Evolutionary conservation across 2,888 invertebrate species (phyloP).

Genomic region (Platypus cylindrus): DNA sequence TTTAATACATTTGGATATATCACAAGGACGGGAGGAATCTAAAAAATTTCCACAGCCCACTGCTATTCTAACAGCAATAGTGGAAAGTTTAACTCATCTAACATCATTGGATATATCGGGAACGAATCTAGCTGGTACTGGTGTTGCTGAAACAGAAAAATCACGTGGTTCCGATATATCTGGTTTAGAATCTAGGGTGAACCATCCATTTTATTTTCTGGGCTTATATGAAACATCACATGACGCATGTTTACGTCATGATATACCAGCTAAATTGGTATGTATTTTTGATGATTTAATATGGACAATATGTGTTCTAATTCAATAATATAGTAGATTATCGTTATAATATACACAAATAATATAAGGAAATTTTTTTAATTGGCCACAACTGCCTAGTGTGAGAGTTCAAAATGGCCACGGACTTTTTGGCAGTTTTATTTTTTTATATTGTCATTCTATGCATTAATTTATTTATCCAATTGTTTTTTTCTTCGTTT

Average conservation of each 20-base stretch:
- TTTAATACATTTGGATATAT: constrained; percentile 70
- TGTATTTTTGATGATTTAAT: too few relatives aligned
- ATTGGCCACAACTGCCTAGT: too few relatives aligned
- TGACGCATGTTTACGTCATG: constrained; percentile 79
- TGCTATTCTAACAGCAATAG: constrained; percentile 54
- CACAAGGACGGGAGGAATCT: constrained; percentile 54
- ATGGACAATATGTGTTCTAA: too few relatives aligned
- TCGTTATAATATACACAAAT: too few relatives aligned
- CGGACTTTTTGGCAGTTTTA: too few relatives aligned
- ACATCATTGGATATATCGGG: constrained; percentile 88
- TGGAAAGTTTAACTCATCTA: constrained; percentile 60
- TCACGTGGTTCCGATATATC: constrained; percentile 62
- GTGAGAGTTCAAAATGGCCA: too few relatives aligned
- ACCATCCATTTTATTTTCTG: constrained; percentile 73
- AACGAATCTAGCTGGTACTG: constrained; percentile 85
- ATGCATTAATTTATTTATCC: too few relatives aligned
- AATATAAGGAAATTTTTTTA: too few relatives aligned
- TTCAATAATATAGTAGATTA: too few relatives aligned
- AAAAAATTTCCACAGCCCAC: constrained; percentile 67
- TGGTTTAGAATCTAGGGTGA: constrained; percentile 65
- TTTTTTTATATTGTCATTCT: too few relatives aligned
- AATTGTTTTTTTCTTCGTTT: too few relatives aligned
- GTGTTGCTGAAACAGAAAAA: constrained; percentile 47
- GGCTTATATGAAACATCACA: constrained; percentile 84
- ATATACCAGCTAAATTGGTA: constrained; percentile 82